Percentiles rank a stretch among this genome's conserved stretches.
Evolutionary conservation across 2,113 vertebrate species (phyloP).

Genomic region (Noturus placidus): DNA sequence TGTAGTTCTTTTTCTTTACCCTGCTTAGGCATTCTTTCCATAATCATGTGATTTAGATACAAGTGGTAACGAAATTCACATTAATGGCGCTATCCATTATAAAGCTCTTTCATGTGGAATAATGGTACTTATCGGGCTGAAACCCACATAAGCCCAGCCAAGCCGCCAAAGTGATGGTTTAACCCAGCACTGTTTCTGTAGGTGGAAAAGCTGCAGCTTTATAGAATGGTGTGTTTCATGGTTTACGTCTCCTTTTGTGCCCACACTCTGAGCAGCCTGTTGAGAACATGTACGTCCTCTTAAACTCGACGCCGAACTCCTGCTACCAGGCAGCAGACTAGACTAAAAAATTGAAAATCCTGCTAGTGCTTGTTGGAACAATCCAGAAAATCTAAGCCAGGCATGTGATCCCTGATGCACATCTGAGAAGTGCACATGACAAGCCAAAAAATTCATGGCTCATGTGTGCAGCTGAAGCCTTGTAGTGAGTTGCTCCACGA

Average conservation of each 20-base stretch:
- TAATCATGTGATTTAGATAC: slow-evolving; percentile 27
- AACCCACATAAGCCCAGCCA: slow-evolving; percentile 41
- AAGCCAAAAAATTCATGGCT: slow-evolving; percentile 32
- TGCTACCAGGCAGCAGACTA: slow-evolving; percentile 43
- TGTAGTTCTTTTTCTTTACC: slow-evolving; percentile 42
- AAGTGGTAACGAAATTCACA: slow-evolving; percentile 42
- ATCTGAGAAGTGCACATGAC: slow-evolving; percentile 36
- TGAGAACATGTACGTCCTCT: slow-evolving; percentile 51
- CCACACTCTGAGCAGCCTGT: slow-evolving; percentile 42
- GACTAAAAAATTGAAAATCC: slow-evolving; percentile 52
- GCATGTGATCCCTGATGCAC: slow-evolving; percentile 23
- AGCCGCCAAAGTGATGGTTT: slow-evolving; percentile 24
- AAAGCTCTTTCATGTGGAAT: slow-evolving; percentile 50
- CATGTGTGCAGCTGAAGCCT: slow-evolving; percentile 29
- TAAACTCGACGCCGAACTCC: slow-evolving; percentile 53
- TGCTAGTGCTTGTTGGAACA: slow-evolving; percentile 45
- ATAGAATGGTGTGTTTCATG: slow-evolving; percentile 48
- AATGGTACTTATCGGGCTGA: slow-evolving; percentile 37
- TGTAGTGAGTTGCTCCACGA: slow-evolving; percentile 25
- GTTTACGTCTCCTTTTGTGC: slow-evolving; percentile 43
- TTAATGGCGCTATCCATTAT: slow-evolving; percentile 43
- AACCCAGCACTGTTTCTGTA: slow-evolving; percentile 41
- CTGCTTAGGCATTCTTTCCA: slow-evolving; percentile 35
- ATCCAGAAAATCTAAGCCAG: slow-evolving; percentile 33
- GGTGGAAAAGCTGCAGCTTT: slow-evolving; percentile 39